Conservation (phyloP, 2,113 vertebrate genomes). For the Bettongia penicillata region DNA sequence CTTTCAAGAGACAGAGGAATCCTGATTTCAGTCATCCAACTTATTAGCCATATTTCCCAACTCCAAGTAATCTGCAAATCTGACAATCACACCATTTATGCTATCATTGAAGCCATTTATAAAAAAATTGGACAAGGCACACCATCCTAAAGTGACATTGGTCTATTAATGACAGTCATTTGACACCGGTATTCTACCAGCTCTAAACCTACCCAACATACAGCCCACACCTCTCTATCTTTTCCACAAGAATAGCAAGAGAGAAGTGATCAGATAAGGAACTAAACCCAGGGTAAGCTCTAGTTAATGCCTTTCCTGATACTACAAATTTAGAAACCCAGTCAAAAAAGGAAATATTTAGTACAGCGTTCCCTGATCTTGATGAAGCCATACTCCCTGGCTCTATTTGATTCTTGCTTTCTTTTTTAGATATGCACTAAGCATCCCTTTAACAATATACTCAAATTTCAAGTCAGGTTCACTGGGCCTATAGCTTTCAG, state of each 20-base stretch:
- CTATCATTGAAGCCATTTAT: neutral
- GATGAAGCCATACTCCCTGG: neutral
- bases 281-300: neutral
- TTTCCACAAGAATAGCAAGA: neutral
- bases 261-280: neutral
- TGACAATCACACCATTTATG: neutral
- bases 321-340: neutral
- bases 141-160: neutral
- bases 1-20: neutral
- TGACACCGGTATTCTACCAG: neutral
- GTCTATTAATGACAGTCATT: neutral
- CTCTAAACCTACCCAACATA: neutral
- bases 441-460: neutral
- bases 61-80: neutral
- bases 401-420: neutral
- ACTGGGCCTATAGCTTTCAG: neutral
- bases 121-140: neutral
- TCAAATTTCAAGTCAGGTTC: neutral
- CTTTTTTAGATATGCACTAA: neutral
- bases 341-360: neutral
- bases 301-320: neutral
- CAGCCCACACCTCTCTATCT: neutral
- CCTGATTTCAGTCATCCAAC: neutral
- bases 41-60: neutral
- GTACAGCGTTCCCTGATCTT: neutral